phyloP scores from a whole-genome alignment of 2,113 vertebrate genomes.

The Rallus limicola region DNA sequence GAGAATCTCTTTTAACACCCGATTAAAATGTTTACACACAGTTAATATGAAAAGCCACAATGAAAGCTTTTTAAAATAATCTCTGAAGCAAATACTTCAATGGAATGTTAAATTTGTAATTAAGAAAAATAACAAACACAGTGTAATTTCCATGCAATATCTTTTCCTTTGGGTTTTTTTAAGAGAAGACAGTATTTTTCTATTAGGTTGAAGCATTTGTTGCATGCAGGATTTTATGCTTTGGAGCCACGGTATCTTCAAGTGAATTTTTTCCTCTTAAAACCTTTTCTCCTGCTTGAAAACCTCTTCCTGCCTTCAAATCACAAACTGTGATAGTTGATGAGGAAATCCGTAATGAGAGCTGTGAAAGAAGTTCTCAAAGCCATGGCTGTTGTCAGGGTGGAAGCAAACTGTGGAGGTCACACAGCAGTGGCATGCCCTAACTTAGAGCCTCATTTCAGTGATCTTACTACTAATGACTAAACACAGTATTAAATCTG shows the following conservation, averaged over 20 bases:
- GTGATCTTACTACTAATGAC: not conserved
- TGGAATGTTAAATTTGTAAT: not conserved
- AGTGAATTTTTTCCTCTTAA: not conserved
- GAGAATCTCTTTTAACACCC: not conserved
- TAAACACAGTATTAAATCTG: not conserved
- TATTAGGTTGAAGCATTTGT: not conserved
- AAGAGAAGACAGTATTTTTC: not conserved
- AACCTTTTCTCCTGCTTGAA: not conserved
- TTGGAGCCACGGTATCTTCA: not conserved
- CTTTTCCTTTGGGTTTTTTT: not conserved
- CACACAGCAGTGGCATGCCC: fast-evolving
- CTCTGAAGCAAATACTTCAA: not conserved
- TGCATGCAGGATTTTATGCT: not conserved
- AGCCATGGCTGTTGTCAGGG: not conserved
- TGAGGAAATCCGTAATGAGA: not conserved
- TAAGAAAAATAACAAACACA: not conserved
- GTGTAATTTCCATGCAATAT: not conserved
- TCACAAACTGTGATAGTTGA: not conserved
- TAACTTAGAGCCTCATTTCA: not conserved
- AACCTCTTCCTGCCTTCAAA: not conserved
- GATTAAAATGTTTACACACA: not conserved
- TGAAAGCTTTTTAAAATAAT: not conserved
- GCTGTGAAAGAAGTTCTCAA: not conserved
- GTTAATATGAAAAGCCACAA: not conserved
- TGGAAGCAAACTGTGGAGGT: not conserved